Evolutionary conservation across 1,140 invertebrate species (phyloP).

Genomic region (Diploscapter pachys): DNA sequence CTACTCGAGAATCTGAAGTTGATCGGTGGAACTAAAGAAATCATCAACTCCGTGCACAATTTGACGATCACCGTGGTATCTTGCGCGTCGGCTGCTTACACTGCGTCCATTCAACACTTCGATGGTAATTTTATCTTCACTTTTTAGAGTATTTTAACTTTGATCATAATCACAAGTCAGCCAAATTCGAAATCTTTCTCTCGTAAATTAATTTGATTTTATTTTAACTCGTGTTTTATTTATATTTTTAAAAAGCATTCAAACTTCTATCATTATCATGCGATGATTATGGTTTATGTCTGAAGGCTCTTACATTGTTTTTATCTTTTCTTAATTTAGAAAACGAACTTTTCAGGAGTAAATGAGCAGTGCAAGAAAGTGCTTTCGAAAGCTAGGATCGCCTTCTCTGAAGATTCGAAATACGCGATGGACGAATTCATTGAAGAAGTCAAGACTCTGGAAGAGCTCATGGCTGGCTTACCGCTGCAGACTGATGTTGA

Average conservation of each 20-base stretch:
- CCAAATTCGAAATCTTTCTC: too few relatives aligned
- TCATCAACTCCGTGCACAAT: constrained; percentile 38
- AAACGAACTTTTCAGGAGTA: constrained; percentile 33
- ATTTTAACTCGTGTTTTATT: background rate
- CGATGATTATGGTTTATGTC: too few relatives aligned
- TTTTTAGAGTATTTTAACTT: background rate
- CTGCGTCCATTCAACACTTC: constrained; percentile 51
- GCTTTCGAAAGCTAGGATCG: constrained; percentile 16
- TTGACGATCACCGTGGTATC: constrained; percentile 41
- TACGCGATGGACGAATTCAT: constrained; percentile 32
- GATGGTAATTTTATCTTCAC: constrained; percentile 41
- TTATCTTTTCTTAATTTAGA: too few relatives aligned
- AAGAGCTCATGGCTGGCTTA: constrained; percentile 54
- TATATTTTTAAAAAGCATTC: background rate
- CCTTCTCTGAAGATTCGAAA: constrained; percentile 7
- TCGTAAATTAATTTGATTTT: too few relatives aligned
- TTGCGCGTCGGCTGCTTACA: constrained; percentile 53
- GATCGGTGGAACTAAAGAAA: constrained; percentile 21
- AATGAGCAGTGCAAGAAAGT: constrained; percentile 48
- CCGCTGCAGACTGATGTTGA: constrained; percentile 67
- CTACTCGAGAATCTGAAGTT: constrained; percentile 25
- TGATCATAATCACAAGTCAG: background rate
- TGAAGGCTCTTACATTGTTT: too few relatives aligned
- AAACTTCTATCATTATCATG: background rate
- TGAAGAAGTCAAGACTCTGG: constrained; percentile 37